A percentile compares a stretch with the other conserved stretches of the same genome.
Conservation (phyloP, 2,797 vertebrate species). For the Esox masquinongy region DNA sequence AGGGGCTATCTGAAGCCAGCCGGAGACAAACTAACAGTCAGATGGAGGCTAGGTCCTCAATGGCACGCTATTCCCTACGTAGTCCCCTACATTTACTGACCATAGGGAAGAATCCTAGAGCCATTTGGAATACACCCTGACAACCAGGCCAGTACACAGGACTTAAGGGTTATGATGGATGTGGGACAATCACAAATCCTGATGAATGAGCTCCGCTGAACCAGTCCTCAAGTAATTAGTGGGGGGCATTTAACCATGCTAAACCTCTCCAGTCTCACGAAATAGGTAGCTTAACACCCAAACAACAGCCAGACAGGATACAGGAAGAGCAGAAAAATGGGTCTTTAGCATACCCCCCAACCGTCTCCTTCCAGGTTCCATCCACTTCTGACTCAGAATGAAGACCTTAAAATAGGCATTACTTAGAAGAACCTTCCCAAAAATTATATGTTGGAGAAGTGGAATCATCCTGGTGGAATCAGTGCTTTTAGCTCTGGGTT, state of each 20-base stretch:
- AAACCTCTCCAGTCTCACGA: constrained; percentile 31
- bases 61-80: not conserved
- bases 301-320: too few species aligned
- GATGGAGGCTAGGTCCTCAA: constrained; percentile 12
- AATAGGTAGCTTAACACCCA: constrained; percentile 21
- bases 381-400: constrained; percentile 4
- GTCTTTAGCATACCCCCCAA: not conserved
- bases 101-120: not conserved
- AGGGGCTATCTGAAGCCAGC: constrained; percentile 37
- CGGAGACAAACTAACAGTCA: constrained; percentile 22
- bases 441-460: constrained; percentile 31
- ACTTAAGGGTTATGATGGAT: constrained; percentile 61
- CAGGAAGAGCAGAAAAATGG: too few species aligned
- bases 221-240: constrained; percentile 62
- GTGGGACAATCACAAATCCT: constrained; percentile 64
- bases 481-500: constrained; percentile 39
- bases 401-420: constrained; percentile 41
- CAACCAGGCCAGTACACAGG: constrained; percentile 13
- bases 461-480: constrained; percentile 46
- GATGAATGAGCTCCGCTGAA: constrained; percentile 61
- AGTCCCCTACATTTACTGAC: not conserved
- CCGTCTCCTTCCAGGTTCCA: too few species aligned
- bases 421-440: constrained; percentile 29
- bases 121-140: constrained; percentile 9
- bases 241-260: constrained; percentile 62